These are phyloP conservation scores for Gallinago stenura DNA, from an alignment of 2,797 vertebrate species.

Conservation along the genomic window DNA sequence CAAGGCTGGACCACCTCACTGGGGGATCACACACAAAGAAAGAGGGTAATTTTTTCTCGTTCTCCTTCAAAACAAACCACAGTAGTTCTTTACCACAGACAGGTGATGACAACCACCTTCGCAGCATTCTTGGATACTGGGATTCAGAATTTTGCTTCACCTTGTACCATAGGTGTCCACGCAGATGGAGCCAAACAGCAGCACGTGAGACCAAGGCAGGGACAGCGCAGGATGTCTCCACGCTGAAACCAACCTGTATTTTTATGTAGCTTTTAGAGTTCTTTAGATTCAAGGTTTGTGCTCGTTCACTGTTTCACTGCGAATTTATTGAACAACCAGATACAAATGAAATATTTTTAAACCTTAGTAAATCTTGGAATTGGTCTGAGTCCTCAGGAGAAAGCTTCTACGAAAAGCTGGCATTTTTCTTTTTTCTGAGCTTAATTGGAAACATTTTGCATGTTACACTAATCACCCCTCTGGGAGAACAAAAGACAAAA, in stretches of 20 bases:
- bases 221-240: background rate
- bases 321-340: background rate
- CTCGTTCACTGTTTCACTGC: background rate
- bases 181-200: background rate
- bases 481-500: conserved; percentile 55
- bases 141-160: background rate
- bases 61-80: background rate
- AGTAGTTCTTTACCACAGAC: background rate
- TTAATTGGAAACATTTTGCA: conserved; percentile 56
- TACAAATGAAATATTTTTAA: conserved; percentile 9
- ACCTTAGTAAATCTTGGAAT: background rate
- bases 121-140: fast-evolving
- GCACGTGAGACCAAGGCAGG: background rate
- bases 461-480: conserved; percentile 38
- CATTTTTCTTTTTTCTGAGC: background rate
- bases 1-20: background rate
- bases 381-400: conserved; percentile 1
- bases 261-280: background rate
- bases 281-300: background rate
- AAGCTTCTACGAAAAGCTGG: background rate
- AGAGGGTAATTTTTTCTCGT: background rate
- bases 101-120: background rate
- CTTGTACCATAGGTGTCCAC: background rate
- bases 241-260: background rate
- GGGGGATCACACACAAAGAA: background rate